A percentile compares a stretch with the other conserved stretches of the same genome.
These are phyloP conservation scores for Coelopa frigida DNA, from an alignment of 1,140 invertebrate genomes.

Conservation along the genomic window DNA sequence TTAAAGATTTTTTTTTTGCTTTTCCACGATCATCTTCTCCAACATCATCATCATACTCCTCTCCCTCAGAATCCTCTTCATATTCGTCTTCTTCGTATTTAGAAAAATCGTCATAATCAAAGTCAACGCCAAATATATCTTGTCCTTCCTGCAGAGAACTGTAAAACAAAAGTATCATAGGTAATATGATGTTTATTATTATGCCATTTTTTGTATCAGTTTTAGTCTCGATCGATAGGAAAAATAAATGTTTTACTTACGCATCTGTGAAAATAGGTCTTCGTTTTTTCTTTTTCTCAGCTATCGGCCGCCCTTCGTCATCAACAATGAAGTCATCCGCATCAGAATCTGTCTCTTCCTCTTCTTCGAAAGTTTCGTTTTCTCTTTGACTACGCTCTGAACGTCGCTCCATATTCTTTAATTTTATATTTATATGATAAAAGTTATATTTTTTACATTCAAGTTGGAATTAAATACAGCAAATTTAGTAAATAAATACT, in stretches of 20 bases:
- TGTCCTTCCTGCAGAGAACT: slow-evolving; percentile 95
- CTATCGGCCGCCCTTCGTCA: slow-evolving; percentile 87
- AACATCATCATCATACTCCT: slow-evolving; percentile 69
- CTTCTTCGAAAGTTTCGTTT: slow-evolving; percentile 63
- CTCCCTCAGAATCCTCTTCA: slow-evolving; percentile 72
- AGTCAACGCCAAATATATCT: slow-evolving; percentile 98
- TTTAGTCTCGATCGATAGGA: neutral
- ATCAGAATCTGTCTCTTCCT: slow-evolving; percentile 75
- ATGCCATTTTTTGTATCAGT: neutral
- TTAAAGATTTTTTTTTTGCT: slow-evolving; percentile 61
- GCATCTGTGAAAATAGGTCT: slow-evolving; percentile 86
- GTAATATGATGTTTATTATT: slow-evolving; percentile 8
- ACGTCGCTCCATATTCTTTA: slow-evolving; percentile 69
- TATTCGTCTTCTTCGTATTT: slow-evolving; percentile 83
- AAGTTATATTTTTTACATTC: neutral
- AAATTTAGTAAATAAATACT: slow-evolving; percentile 37
- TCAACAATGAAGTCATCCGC: slow-evolving; percentile 97
- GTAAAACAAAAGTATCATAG: slow-evolving; percentile 13
- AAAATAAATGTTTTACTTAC: slow-evolving; percentile 49
- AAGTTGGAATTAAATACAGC: neutral
- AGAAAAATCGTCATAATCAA: slow-evolving; percentile 94
- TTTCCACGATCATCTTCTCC: slow-evolving; percentile 51
- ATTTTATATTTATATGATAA: neutral
- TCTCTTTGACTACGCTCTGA: slow-evolving; percentile 61
- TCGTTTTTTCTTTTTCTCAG: slow-evolving; percentile 77